Evolutionary conservation across 2,113 vertebrate genomes (phyloP).

Genomic region (Pelecanus crispus): DNA sequence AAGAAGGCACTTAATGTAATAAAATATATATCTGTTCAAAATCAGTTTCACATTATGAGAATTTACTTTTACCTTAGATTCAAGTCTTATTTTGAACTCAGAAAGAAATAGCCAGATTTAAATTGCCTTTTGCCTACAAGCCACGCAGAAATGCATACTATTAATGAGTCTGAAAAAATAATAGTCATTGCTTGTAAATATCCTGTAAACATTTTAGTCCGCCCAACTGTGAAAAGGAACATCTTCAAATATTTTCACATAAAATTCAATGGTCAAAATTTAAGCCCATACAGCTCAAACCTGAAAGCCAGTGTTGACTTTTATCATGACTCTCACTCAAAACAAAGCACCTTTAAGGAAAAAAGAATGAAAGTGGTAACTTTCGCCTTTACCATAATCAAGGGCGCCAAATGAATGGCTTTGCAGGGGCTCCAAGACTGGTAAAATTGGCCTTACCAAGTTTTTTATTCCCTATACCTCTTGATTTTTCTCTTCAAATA

Average conservation of each 20-base stretch:
- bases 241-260: neutral
- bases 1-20: neutral
- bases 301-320: constrained; percentile 10
- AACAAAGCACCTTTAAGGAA: constrained; percentile 25
- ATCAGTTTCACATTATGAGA: neutral
- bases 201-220: neutral
- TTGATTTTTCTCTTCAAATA: constrained; percentile 52
- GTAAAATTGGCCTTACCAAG: neutral
- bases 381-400: constrained; percentile 36
- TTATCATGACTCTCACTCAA: constrained; percentile 9
- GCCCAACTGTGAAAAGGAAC: neutral
- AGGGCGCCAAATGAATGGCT: constrained; percentile 19
- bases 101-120: neutral
- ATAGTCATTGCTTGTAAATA: neutral
- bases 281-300: neutral
- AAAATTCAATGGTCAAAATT: neutral
- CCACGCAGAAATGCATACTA: neutral
- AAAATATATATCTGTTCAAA: neutral
- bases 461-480: constrained; percentile 10
- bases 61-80: neutral
- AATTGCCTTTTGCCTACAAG: neutral
- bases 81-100: neutral
- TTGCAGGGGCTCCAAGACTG: constrained; percentile 18
- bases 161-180: neutral
- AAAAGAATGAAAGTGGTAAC: neutral